These are phyloP conservation scores for Epizoanthus fatuus DNA, from an alignment of 92 coral and sea anemone species.

Conservation along the genomic window DNA sequence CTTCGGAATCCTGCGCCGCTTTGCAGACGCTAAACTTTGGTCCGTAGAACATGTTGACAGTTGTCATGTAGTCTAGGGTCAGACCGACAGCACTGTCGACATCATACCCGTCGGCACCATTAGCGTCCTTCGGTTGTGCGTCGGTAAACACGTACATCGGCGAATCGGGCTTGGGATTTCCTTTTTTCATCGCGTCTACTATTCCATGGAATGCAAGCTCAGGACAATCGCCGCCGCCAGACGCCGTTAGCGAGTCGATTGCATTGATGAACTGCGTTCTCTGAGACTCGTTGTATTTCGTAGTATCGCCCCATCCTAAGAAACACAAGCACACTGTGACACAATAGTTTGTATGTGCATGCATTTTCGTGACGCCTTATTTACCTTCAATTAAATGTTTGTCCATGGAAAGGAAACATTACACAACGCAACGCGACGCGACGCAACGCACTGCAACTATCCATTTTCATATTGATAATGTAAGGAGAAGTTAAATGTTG, in stretches of 20 bases:
- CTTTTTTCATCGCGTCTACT: slow-evolving; percentile 12
- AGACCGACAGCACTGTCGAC: slow-evolving; percentile 10
- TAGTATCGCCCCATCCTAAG: slow-evolving; percentile 7
- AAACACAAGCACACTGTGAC: not conserved
- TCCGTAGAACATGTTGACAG: slow-evolving; percentile 38
- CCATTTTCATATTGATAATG: too few relatives aligned
- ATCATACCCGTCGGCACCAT: not conserved
- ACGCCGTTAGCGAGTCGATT: slow-evolving; percentile 27
- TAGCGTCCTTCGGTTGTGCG: slow-evolving; percentile 21
- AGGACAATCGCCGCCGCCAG: slow-evolving; percentile 37
- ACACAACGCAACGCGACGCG: too few relatives aligned
- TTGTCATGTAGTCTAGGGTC: slow-evolving; percentile 1
- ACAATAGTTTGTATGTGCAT: too few relatives aligned
- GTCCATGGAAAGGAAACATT: too few relatives aligned
- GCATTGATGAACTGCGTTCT: slow-evolving; percentile 8
- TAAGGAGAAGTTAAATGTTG: too few relatives aligned
- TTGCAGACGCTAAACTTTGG: not conserved
- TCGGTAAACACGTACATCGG: slow-evolving; percentile 38
- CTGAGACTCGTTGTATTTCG: slow-evolving; percentile 32
- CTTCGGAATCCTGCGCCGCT: not conserved
- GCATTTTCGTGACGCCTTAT: too few relatives aligned
- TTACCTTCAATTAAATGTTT: too few relatives aligned
- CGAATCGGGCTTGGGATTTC: slow-evolving; percentile 37
- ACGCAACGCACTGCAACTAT: too few relatives aligned
- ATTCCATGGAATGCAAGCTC: slow-evolving; percentile 31